Percentiles rank a stretch among this genome's conserved stretches.
Conservation (phyloP, 2,888 invertebrate species). For the Melanostoma scalare region DNA sequence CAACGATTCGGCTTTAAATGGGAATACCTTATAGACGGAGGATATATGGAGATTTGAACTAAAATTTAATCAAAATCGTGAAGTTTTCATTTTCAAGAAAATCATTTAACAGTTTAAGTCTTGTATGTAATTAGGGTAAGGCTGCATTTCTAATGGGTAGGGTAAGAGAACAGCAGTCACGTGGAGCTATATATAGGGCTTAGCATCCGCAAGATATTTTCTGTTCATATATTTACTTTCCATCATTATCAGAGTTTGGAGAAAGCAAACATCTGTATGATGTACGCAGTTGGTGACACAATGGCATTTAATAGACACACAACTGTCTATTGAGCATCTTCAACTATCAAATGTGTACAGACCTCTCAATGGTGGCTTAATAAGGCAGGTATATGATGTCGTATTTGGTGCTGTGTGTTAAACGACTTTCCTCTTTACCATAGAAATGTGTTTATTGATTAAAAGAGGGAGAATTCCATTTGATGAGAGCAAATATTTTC, state of each 20-base stretch:
- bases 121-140: background rate
- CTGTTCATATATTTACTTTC: background rate
- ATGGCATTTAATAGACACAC: background rate
- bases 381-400: background rate
- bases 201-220: no score
- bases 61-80: background rate
- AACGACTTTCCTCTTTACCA: background rate
- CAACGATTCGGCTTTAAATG: background rate
- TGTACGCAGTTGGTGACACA: slow-evolving; percentile 6
- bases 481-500: slow-evolving; percentile 23
- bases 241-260: background rate
- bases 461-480: slow-evolving; percentile 30
- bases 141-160: background rate
- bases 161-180: no score
- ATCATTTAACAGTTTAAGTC: background rate
- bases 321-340: background rate
- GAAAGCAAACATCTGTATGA: background rate
- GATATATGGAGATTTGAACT: background rate
- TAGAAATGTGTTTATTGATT: slow-evolving; percentile 27
- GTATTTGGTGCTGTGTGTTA: background rate
- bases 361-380: background rate
- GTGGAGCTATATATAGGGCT: no score
- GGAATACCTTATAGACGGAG: background rate
- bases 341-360: slow-evolving; percentile 4
- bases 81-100: background rate